phyloP scores from a whole-genome alignment of 1,140 invertebrate species.

The Myzus persicae region DNA sequence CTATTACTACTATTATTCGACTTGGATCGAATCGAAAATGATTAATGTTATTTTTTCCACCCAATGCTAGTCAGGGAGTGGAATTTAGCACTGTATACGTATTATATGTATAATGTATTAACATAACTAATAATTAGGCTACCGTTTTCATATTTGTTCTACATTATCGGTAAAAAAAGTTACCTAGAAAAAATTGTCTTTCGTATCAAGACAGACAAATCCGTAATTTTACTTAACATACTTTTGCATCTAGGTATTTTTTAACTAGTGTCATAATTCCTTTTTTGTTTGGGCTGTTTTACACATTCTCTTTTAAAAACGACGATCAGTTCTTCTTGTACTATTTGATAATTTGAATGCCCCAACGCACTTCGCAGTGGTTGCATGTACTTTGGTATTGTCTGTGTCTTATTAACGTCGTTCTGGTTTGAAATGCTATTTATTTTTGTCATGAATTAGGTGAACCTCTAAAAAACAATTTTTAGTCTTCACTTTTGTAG shows the following conservation, averaged over 20 bases:
- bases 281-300: neutral
- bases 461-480: too few relatives aligned
- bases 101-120: neutral
- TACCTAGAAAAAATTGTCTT: neutral
- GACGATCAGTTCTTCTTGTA: too few relatives aligned
- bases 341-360: too few relatives aligned
- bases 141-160: neutral
- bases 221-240: neutral
- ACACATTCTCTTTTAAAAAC: neutral
- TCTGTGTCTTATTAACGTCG: too few relatives aligned
- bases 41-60: neutral
- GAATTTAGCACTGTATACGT: neutral
- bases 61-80: neutral
- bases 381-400: too few relatives aligned
- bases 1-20: neutral
- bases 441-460: neutral
- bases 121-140: neutral
- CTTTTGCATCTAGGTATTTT: neutral
- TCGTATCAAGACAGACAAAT: neutral
- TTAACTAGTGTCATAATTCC: neutral
- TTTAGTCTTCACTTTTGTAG: too few relatives aligned
- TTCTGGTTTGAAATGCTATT: neutral
- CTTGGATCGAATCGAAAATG: conserved; percentile 21
- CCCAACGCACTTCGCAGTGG: too few relatives aligned
- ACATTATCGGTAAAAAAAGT: neutral